Evolutionary conservation across 1,140 invertebrate genomes (phyloP), one percentile per base, ranked within the genome.

Genomic region (Lutraria rhynchaena): DNA sequence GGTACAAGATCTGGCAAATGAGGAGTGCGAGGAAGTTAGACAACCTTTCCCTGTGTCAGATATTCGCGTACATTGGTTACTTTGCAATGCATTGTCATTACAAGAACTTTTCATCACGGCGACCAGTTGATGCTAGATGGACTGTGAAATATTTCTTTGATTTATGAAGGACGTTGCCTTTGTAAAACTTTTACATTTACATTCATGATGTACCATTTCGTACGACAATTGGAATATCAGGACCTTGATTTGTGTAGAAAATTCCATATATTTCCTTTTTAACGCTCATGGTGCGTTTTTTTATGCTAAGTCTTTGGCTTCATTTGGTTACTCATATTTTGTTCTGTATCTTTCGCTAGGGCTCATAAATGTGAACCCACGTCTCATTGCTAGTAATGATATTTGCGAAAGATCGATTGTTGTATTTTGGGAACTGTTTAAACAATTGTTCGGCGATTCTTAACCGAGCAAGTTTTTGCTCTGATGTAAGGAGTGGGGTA

Each of bases 1-100:
- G 58, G 58, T 5, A 35, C 58, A 60, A 60, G 9, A 35, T 60
- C 58, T 60, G 27, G 27, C 58, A 17, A 60, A 60, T 60, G 31
- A 60, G 58, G 58, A 60, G 58, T 22, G 27, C 31, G 58, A 60
- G 58, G 58, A 11, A 60, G 58, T 29, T 60, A 5, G 27, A 60
- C 58, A 60, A 60, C 58, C 24, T 60, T 60, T 60, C 31, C 58
- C 58, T 31, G 58, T 60, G 3, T 60, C 58, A 60, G 58, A 60
- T 31, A 31, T 29, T 60, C 58, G 11, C 24, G 31, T 60, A 60
- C 24, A 60, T 19, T 29, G 24, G 58, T n/a, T n/a, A n/a, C n/a
- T n/a, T n/a, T n/a, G n/a, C 24, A 44, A n/a, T 19, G 46, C 49
- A 53, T 70, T 70, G 67, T 70, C 67, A 70, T 70, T n/a, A 49